Conservation (phyloP, 1,140 invertebrate species). For the Thaumatotibia leucotreta region DNA sequence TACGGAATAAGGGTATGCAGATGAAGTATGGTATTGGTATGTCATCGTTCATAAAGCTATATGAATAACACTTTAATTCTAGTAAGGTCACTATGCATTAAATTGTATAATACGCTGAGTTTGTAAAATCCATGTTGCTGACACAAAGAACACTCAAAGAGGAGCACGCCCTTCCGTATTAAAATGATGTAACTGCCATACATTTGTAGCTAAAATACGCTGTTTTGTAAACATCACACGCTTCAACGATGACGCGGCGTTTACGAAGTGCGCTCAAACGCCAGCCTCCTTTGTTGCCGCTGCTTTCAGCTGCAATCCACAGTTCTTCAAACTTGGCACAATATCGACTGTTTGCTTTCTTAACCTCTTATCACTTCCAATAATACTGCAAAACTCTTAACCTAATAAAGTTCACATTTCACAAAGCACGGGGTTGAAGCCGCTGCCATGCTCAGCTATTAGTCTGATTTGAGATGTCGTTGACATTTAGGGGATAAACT, state of each 20-base stretch:
- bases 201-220: not conserved
- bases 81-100: too few relatives aligned
- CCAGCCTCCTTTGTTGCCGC: slow-evolving; percentile 39
- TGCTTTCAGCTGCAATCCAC: slow-evolving; percentile 33
- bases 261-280: slow-evolving; percentile 25
- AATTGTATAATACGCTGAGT: too few relatives aligned
- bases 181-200: not conserved
- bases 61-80: too few relatives aligned
- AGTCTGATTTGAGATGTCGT: slow-evolving; percentile 3
- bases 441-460: not conserved
- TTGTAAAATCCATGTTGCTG: not conserved
- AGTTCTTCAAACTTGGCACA: slow-evolving; percentile 39
- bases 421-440: not conserved
- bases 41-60: too few relatives aligned
- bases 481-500: slow-evolving; percentile 1
- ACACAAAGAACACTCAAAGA: not conserved
- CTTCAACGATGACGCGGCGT: slow-evolving; percentile 22
- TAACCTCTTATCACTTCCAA: not conserved
- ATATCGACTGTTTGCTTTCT: slow-evolving; percentile 19
- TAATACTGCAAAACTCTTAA: not conserved
- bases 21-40: too few relatives aligned
- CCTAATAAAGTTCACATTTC: not conserved
- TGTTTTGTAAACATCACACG: slow-evolving; percentile 12
- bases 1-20: too few relatives aligned
- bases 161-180: not conserved